Evolutionary conservation across 2,797 vertebrate species (phyloP).

Genomic region (Sternotherus odoratus): DNA sequence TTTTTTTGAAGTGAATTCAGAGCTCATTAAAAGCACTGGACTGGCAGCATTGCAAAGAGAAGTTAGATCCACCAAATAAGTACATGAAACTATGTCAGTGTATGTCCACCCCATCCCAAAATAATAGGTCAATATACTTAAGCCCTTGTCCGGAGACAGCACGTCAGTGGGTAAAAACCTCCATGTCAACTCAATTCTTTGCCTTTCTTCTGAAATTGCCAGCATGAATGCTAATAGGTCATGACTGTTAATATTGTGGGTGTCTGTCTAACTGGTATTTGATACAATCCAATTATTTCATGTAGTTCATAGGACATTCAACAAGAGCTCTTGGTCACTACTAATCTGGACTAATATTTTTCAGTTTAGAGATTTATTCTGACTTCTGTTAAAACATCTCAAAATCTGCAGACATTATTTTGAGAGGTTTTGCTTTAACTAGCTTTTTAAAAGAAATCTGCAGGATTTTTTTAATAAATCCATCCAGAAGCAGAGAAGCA

Average conservation of each 20-base stretch:
- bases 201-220: not conserved
- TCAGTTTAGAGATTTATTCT: not conserved
- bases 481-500: not conserved
- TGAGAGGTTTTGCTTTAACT: not conserved
- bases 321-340: not conserved
- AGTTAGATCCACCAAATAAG: not conserved
- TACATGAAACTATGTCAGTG: accelerated
- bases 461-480: not conserved
- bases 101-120: not conserved
- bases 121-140: not conserved
- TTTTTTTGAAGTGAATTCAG: not conserved
- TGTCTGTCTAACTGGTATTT: not conserved
- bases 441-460: not conserved
- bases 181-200: not conserved
- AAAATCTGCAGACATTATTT: not conserved
- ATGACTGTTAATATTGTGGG: no score
- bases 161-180: not conserved
- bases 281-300: not conserved
- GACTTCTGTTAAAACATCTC: not conserved
- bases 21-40: not conserved
- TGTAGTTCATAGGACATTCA: not conserved
- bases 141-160: not conserved
- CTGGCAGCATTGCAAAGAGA: not conserved
- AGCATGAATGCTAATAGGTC: not conserved
- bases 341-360: not conserved